phyloP scores from a whole-genome alignment of 2,888 invertebrate genomes.

The Rhingia campestris region DNA sequence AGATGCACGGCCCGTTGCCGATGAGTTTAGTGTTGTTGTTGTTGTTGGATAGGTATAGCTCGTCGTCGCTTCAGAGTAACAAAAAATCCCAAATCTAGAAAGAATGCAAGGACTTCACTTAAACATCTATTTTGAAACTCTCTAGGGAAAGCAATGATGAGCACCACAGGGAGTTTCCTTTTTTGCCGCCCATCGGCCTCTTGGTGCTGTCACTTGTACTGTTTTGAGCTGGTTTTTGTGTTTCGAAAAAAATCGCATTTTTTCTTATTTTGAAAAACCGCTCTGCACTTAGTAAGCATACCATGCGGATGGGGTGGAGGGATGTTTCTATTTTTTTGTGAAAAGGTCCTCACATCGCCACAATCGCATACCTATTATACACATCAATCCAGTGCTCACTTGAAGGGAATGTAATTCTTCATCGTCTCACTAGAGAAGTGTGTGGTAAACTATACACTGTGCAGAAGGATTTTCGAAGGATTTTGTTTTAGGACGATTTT shows the following conservation, averaged over 20 bases:
- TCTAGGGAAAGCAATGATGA: constrained; percentile 47
- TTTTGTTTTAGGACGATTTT: not conserved
- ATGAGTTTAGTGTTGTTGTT: not conserved
- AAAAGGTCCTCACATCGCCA: constrained; percentile 4
- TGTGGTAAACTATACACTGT: constrained; percentile 19
- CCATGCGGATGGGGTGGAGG: constrained; percentile 14
- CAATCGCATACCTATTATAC: constrained; percentile 1
- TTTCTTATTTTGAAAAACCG: constrained; percentile 7
- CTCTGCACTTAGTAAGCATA: constrained; percentile 29
- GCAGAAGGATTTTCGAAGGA: constrained; percentile 2
- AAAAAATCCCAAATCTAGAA: not conserved
- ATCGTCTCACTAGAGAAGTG: constrained; percentile 6
- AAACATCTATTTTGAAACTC: constrained; percentile 2
- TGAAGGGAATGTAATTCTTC: constrained; percentile 48
- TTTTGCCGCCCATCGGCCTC: constrained; percentile 7
- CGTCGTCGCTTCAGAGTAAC: not conserved
- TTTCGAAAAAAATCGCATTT: constrained; percentile 34
- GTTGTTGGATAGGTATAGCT: not conserved
- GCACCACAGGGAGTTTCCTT: constrained; percentile 32
- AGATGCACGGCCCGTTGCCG: not conserved
- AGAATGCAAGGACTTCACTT: not conserved
- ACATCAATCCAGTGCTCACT: constrained; percentile 37
- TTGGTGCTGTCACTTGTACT: constrained; percentile 8
- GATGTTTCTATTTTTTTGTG: constrained; percentile 7
- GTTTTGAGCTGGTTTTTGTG: constrained; percentile 25